A percentile compares a stretch with the other conserved stretches of the same genome.
Conservation (phyloP, 2,888 invertebrate genomes). For the Ophonus ardosiacus region DNA sequence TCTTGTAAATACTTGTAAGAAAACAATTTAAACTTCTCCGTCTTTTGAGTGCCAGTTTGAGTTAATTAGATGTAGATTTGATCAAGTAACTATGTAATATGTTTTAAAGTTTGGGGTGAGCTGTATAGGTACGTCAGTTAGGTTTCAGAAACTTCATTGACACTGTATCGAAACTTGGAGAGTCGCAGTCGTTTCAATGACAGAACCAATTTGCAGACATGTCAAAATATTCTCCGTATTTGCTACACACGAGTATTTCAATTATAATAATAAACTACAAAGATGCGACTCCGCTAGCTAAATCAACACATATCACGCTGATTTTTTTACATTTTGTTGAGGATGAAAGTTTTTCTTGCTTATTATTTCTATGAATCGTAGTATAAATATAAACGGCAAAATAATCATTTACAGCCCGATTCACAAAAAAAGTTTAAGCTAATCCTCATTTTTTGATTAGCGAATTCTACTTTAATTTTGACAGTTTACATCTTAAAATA, state of each 20-base stretch:
- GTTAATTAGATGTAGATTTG: not conserved
- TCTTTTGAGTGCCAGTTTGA: not conserved
- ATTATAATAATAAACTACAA: constrained; percentile 14
- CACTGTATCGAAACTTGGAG: not conserved
- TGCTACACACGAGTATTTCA: not conserved
- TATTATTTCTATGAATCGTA: no score
- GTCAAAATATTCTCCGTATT: not conserved
- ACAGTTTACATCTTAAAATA: no score
- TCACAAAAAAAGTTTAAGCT: no score
- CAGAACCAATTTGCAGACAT: not conserved
- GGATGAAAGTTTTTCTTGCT: no score
- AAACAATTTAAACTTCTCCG: not conserved
- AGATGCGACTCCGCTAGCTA: not conserved
- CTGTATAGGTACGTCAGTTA: not conserved
- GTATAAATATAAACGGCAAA: no score
- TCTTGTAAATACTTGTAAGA: no score
- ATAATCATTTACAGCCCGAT: no score
- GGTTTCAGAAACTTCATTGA: not conserved
- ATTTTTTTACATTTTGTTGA: not conserved
- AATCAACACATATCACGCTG: not conserved
- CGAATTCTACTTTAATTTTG: no score
- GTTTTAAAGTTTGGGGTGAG: not conserved
- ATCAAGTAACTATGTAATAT: not conserved
- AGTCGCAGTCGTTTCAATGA: not conserved
- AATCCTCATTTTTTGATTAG: no score